Conservation (phyloP, 1,140 invertebrate species). For the Cotesia glomerata region DNA sequence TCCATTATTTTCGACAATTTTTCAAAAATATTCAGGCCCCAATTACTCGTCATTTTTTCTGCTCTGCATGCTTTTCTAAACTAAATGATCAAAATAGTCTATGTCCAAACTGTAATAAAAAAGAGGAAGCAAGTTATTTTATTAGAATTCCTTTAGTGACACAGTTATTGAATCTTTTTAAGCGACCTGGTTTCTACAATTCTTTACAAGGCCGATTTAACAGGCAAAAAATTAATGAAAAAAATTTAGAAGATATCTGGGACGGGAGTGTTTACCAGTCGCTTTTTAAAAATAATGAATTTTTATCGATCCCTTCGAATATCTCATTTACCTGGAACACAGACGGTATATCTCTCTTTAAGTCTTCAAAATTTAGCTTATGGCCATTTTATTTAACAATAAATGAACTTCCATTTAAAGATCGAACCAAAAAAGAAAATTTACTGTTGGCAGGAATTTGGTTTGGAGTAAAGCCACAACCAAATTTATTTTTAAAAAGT, state of each 20-base stretch:
- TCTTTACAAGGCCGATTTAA: background rate
- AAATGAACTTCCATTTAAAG: slow-evolving; percentile 16
- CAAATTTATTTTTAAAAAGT: background rate
- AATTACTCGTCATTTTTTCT: background rate
- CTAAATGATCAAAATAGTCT: background rate
- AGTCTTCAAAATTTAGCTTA: background rate
- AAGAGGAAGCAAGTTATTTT: background rate
- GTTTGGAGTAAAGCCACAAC: background rate
- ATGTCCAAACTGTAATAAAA: background rate
- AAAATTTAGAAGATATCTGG: slow-evolving; percentile 37
- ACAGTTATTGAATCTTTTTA: background rate
- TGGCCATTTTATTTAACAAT: slow-evolving; percentile 12
- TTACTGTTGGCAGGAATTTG: background rate
- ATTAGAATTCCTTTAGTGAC: background rate
- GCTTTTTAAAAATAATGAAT: background rate
- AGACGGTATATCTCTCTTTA: background rate
- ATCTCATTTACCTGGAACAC: background rate
- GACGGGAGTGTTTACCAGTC: slow-evolving; percentile 24
- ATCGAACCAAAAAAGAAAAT: background rate
- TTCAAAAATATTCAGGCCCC: slow-evolving; percentile 2
- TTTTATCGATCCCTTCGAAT: slow-evolving; percentile 6
- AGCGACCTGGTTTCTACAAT: background rate
- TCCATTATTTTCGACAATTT: background rate
- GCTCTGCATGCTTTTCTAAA: background rate
- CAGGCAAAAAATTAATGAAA: background rate